Base-by-base conservation (phyloP, 1,140 invertebrate genomes). In the Dendrolimus kikuchii region DNA sequence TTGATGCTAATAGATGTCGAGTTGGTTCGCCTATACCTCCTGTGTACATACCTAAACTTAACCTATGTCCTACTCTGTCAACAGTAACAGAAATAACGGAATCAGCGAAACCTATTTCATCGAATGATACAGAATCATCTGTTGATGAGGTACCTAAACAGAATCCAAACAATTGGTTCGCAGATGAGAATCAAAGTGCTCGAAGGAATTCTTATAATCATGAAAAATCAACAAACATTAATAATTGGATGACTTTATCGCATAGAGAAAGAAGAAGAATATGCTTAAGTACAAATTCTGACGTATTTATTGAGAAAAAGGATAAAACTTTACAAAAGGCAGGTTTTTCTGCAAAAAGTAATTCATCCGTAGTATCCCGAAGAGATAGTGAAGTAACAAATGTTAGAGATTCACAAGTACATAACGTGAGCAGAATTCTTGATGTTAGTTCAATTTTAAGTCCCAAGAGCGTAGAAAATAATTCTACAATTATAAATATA, bases 11-110 rank as follows among this genome's bases (percentile, higher is more conserved):
- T 45, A 51, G 42, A 38, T 47, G 37, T 53, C 65, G 68, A 69
- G 43, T 77, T 42, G 46, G 70, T 10, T 77, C 77, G 7, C 76
- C 75, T 7, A 63, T 73, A 38, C 68, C 70, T 37, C 55, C 57
- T 38, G 43, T 52, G 0, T 69, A 64, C 47, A 69, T 81, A 51
- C 74, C 81, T 4, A 64, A 64, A 57, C 59, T 81, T 7, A 68
- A 74, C 46, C 57, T 80, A 40, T 63, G 59, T 0, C 66, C 68
- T 6, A 71, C 64, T 37, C 55, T 86, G 45, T 77, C 82, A 8
- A 81, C 77, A 3, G 70, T 86, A 0, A 75, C 74, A 9, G 82
- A 86, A 59, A 53, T 83, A 42, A 55, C 60, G 10, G 80, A 82
- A 62, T 68, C 72, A 5, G 64, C 49, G 46, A 73, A 56, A 62